Percentiles rank a stretch among this genome's conserved stretches.
Evolutionary conservation across 2,113 vertebrate genomes (phyloP).

Genomic region (Arenaria interpres): DNA sequence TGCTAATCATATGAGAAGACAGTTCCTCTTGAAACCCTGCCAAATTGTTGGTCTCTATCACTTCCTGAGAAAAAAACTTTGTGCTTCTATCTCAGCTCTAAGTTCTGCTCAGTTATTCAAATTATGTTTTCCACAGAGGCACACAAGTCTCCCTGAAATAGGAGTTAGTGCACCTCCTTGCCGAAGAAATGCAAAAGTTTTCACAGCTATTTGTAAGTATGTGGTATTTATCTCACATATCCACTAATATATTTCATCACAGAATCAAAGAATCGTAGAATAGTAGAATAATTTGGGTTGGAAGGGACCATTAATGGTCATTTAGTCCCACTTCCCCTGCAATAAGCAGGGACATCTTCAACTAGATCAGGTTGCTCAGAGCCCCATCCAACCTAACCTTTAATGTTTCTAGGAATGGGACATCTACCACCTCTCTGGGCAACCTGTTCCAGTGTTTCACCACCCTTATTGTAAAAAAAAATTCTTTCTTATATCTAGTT

Average conservation of each 20-base stretch:
- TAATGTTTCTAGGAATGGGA: not conserved
- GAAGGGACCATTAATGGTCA: not conserved
- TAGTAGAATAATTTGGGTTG: not conserved
- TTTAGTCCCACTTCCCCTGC: no score
- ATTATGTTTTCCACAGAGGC: not conserved
- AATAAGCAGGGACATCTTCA: not conserved
- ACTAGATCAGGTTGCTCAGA: not conserved
- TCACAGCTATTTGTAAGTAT: not conserved
- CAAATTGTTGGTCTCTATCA: not conserved
- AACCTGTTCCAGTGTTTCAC: not conserved
- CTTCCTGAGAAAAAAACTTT: not conserved
- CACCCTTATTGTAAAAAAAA: not conserved
- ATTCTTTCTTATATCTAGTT: not conserved
- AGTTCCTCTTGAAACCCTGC: not conserved
- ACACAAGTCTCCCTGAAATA: not conserved
- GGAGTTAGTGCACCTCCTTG: not conserved
- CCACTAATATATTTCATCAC: not conserved
- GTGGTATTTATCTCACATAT: not conserved
- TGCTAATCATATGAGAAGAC: not conserved
- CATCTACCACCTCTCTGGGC: not conserved
- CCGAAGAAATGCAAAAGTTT: not conserved
- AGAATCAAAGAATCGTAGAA: not conserved
- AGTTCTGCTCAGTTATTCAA: not conserved
- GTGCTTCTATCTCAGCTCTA: not conserved
- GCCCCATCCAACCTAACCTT: not conserved